phyloP scores from a whole-genome alignment of 2,113 vertebrate genomes.

The Dicentrarchus labrax region DNA sequence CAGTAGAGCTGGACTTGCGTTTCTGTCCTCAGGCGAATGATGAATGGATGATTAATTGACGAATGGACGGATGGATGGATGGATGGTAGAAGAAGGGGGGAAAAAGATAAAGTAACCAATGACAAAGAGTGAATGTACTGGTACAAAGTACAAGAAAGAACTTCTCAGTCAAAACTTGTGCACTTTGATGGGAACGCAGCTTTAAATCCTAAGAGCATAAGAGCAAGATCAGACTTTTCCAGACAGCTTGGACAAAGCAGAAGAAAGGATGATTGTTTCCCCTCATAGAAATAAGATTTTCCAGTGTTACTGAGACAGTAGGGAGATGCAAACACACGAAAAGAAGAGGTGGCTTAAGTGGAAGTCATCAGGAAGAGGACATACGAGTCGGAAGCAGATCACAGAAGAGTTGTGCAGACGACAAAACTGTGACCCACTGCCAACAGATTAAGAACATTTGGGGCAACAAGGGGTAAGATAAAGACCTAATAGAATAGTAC shows the following conservation, averaged over 20 bases:
- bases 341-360: slow-evolving; percentile 1
- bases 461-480: background rate
- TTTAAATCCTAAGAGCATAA: background rate
- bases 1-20: slow-evolving; percentile 87
- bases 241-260: slow-evolving; percentile 10
- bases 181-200: background rate
- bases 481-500: background rate
- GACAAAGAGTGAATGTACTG: slow-evolving; percentile 56
- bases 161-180: background rate
- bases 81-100: slow-evolving; percentile 26
- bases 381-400: slow-evolving; percentile 1
- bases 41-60: slow-evolving; percentile 57
- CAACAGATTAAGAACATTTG: background rate
- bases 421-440: background rate
- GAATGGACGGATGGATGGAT: slow-evolving; percentile 29
- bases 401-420: background rate
- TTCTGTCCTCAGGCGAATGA: slow-evolving; percentile 80
- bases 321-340: background rate
- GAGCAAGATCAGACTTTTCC: slow-evolving; percentile 11
- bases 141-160: slow-evolving; percentile 39
- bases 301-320: background rate
- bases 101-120: slow-evolving; percentile 49
- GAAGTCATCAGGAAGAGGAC: slow-evolving; percentile 31
- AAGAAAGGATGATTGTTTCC: background rate
- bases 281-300: slow-evolving; percentile 1